Conservation (phyloP, 2,113 vertebrate genomes). For the Periophthalmus modestus region DNA sequence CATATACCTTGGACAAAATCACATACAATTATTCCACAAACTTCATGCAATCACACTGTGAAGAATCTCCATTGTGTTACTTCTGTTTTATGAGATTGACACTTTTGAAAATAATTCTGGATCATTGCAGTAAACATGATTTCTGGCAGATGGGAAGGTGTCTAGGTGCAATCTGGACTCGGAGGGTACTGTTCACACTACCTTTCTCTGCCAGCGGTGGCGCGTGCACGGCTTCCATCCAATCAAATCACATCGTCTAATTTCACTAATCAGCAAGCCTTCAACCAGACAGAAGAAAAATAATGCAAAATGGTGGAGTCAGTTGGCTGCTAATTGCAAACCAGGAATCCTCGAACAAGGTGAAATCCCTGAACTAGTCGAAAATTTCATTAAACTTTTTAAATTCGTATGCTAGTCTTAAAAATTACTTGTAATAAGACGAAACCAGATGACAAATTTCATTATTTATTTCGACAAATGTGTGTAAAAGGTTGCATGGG, state of each 20-base stretch:
- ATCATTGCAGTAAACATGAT: constrained; percentile 26
- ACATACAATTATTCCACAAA: neutral
- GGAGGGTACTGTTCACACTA: constrained; percentile 22
- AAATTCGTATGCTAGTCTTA: too few species aligned
- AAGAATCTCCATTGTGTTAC: neutral
- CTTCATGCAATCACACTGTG: neutral
- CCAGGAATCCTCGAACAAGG: constrained; percentile 1
- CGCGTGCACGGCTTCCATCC: constrained; percentile 40
- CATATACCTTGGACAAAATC: neutral
- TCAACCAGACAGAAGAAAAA: constrained; percentile 37
- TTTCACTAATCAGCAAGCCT: constrained; percentile 49
- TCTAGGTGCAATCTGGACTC: constrained; percentile 28
- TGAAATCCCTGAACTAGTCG: neutral
- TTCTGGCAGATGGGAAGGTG: constrained; percentile 21
- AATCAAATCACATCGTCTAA: constrained; percentile 49
- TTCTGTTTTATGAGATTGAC: constrained; percentile 10
- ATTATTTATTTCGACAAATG: too few species aligned
- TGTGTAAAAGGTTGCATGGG: too few species aligned
- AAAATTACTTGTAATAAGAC: too few species aligned
- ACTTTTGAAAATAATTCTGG: neutral
- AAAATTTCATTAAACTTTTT: neutral
- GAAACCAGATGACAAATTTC: too few species aligned
- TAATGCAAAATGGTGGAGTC: constrained; percentile 13
- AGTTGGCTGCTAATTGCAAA: constrained; percentile 27
- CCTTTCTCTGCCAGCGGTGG: constrained; percentile 25